Evolutionary conservation across 1,140 invertebrate genomes (phyloP).

Genomic region (Hyles vespertilio): DNA sequence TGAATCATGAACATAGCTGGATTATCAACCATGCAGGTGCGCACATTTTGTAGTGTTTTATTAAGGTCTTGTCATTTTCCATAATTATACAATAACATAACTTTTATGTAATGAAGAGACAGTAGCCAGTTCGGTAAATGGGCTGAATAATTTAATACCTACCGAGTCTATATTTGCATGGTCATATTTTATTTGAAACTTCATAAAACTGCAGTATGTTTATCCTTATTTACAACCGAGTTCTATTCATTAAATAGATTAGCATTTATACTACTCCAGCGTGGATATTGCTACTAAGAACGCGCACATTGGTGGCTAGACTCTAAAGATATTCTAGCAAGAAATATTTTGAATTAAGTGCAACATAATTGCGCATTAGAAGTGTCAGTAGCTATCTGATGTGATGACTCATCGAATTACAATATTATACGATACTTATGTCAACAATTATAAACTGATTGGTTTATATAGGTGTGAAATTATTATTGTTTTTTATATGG

Average conservation of each 20-base stretch:
- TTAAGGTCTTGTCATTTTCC: constrained; percentile 20
- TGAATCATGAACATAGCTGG: constrained; percentile 14
- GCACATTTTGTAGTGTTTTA: constrained; percentile 22
- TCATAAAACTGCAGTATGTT: no score
- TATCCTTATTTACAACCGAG: no score
- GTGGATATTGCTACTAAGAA: no score
- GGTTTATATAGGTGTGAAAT: constrained; percentile 11
- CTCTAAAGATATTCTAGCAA: no score
- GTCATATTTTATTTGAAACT: no score
- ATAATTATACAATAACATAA: background rate
- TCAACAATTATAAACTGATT: constrained; percentile 1
- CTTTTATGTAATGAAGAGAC: constrained; percentile 16
- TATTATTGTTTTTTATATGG: background rate
- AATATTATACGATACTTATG: constrained; percentile 20
- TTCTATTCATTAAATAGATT: no score
- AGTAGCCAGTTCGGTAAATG: background rate
- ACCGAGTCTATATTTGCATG: no score
- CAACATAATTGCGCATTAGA: constrained; percentile 14
- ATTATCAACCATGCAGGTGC: constrained; percentile 21
- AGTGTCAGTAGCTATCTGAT: constrained; percentile 4
- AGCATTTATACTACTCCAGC: no score
- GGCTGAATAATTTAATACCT: no score
- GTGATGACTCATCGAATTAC: constrained; percentile 26
- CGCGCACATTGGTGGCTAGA: no score
- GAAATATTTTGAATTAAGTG: constrained; percentile 4